These are phyloP conservation scores for Pangasius macronema DNA, from an alignment of 2,797 vertebrate genomes.

Conservation along the genomic window DNA sequence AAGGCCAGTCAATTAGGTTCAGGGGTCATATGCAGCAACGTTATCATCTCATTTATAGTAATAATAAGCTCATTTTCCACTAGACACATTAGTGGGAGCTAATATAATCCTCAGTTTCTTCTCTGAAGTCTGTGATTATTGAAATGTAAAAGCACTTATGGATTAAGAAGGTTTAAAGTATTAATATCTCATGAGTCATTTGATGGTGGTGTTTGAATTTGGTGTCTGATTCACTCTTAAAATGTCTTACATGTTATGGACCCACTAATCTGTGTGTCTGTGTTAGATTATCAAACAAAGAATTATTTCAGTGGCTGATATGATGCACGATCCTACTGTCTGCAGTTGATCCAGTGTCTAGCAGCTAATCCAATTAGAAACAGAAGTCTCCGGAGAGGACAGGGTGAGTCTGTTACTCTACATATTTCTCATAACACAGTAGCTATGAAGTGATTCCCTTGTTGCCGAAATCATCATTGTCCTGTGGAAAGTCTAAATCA, in stretches of 20 bases:
- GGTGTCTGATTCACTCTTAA: background rate
- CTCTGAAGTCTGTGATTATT: background rate
- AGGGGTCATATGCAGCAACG: background rate
- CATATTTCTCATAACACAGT: conserved; percentile 8
- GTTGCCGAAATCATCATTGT: background rate
- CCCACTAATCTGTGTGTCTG: background rate
- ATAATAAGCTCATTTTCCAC: background rate
- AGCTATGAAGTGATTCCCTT: background rate
- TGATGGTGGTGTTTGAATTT: background rate
- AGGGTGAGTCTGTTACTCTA: background rate
- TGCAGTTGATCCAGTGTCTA: background rate
- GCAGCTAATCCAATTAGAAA: conserved; percentile 7
- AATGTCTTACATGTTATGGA: background rate
- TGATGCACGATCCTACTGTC: background rate
- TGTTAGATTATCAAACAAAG: background rate
- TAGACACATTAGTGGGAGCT: background rate
- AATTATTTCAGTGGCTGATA: background rate
- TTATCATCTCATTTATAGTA: background rate
- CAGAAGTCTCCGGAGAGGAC: background rate
- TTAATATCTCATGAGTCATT: background rate
- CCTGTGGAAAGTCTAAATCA: background rate
- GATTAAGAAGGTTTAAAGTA: background rate
- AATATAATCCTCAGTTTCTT: background rate
- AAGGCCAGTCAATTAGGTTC: background rate
- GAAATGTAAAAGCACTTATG: background rate